Percentiles rank a stretch among this genome's conserved stretches.
These are phyloP conservation scores for Gyrodactylus bullatarudis DNA, from an alignment of 1,140 invertebrate genomes.

Conservation along the genomic window DNA sequence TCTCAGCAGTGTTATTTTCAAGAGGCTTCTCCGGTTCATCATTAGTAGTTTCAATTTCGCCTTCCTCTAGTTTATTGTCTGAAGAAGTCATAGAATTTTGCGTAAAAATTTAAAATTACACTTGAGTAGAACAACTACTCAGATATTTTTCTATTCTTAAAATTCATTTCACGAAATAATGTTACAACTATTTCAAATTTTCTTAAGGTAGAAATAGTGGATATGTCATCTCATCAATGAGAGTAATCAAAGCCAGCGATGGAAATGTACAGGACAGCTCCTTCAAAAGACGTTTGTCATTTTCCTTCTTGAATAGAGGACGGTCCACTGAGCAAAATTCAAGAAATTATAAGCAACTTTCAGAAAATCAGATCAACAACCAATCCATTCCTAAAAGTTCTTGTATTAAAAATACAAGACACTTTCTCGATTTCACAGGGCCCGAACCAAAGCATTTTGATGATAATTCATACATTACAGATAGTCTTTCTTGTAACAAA, in stretches of 20 bases:
- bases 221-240: neutral
- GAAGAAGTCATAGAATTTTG: neutral
- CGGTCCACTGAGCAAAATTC: neutral
- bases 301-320: neutral
- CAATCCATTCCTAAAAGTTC: neutral
- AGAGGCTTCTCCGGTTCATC: neutral
- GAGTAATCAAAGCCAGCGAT: neutral
- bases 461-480: too few species aligned
- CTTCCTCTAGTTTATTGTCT: neutral
- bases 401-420: neutral
- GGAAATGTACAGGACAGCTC: neutral
- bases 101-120: neutral
- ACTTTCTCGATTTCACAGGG: neutral
- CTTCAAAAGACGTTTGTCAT: neutral
- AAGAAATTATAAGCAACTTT: too few species aligned
- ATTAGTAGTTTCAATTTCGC: neutral
- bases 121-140: neutral
- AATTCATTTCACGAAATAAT: too few species aligned
- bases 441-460: neutral
- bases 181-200: neutral
- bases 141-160: too few species aligned
- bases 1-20: neutral
- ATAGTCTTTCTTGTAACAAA: too few species aligned
- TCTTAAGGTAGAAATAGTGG: neutral
- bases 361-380: neutral